Evolutionary conservation across 2,888 invertebrate species (phyloP).

Genomic region (Drosophila rellima): DNA sequence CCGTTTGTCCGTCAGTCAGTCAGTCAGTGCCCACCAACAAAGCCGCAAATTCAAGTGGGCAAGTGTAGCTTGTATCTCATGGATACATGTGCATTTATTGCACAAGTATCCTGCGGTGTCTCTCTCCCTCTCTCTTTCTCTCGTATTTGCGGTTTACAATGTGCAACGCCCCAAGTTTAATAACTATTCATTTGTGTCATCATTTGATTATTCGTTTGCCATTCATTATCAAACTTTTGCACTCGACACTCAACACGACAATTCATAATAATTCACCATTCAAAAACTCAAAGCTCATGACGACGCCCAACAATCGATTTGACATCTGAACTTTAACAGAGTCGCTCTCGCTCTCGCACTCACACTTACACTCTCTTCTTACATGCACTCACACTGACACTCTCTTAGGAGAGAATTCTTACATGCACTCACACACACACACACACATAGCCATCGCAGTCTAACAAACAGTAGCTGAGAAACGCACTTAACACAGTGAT

Average conservation of each 20-base stretch:
- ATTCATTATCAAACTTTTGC: constrained; percentile 48
- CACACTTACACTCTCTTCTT: constrained; percentile 14
- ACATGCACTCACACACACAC: not conserved
- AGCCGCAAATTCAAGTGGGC: constrained; percentile 56
- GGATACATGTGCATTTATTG: constrained; percentile 39
- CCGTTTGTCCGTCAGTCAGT: constrained; percentile 31
- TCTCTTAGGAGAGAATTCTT: too few species aligned
- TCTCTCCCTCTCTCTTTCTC: not conserved
- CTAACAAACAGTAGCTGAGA: constrained; percentile 15
- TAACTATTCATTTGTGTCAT: constrained; percentile 78
- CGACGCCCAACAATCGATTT: constrained; percentile 65
- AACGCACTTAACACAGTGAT: not conserved
- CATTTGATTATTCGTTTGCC: constrained; percentile 35
- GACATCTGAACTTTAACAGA: constrained; percentile 67
- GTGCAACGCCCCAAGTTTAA: constrained; percentile 50
- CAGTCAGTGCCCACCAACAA: constrained; percentile 72
- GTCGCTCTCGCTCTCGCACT: constrained; percentile 18
- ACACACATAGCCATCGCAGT: constrained; percentile 16
- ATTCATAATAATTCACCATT: constrained; percentile 14
- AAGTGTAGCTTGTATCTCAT: constrained; percentile 47
- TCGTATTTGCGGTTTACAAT: constrained; percentile 40
- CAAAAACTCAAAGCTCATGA: constrained; percentile 1
- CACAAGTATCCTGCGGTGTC: constrained; percentile 44
- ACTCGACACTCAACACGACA: constrained; percentile 25
- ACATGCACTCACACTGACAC: not conserved